Evolutionary conservation across 2,113 vertebrate genomes (phyloP).

Genomic region (Amblyopsis rosae): DNA sequence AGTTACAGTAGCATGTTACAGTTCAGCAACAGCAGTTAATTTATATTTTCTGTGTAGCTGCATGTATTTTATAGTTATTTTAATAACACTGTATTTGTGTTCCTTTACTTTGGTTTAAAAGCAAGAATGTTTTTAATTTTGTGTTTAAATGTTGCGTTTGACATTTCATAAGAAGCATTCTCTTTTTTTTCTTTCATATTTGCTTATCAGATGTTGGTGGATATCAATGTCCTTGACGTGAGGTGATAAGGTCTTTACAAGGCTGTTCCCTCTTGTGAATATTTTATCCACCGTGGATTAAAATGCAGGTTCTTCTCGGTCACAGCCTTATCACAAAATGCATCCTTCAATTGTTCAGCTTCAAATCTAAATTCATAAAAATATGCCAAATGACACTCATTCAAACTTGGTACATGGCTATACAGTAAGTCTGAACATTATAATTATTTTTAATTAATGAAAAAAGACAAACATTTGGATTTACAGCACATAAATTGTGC

Average conservation of each 20-base stretch:
- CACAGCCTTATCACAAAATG: constrained; percentile 42
- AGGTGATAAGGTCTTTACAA: constrained; percentile 63
- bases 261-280: constrained; percentile 46
- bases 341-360: constrained; percentile 50
- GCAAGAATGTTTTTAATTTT: background rate
- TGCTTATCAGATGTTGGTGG: constrained; percentile 63
- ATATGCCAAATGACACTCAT: constrained; percentile 34
- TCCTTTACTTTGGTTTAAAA: constrained; percentile 3
- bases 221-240: constrained; percentile 62
- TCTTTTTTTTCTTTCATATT: constrained; percentile 25
- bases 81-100: background rate
- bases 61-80: background rate
- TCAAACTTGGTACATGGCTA: constrained; percentile 24
- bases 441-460: too few relatives aligned
- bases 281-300: constrained; percentile 63
- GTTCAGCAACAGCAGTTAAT: background rate
- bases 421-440: background rate
- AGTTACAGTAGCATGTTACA: too few relatives aligned
- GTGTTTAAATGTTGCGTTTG: background rate
- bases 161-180: constrained; percentile 18
- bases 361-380: constrained; percentile 48
- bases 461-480: constrained; percentile 31
- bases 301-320: constrained; percentile 64
- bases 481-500: constrained; percentile 13
- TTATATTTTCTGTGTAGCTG: background rate